Evolutionary conservation across 2,113 vertebrate species (phyloP).

Genomic region (Pao palembangensis): DNA sequence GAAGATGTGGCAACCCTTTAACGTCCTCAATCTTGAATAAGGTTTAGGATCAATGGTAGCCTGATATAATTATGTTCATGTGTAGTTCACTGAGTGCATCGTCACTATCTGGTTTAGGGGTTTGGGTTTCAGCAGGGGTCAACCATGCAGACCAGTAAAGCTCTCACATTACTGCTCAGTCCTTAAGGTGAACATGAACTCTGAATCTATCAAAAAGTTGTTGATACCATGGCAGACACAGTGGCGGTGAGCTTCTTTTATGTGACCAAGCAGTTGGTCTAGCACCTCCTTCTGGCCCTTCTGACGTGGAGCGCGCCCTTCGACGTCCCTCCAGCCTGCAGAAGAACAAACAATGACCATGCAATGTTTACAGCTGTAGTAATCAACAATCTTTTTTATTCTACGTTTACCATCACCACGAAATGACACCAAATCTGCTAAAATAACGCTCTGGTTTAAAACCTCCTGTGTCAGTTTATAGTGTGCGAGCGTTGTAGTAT

Average conservation of each 20-base stretch:
- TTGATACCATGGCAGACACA: conserved; percentile 84
- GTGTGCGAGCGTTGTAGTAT: background rate
- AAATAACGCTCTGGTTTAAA: background rate
- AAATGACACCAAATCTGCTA: background rate
- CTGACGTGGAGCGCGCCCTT: conserved; percentile 74
- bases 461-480: background rate
- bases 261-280: conserved; percentile 82
- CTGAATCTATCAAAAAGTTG: conserved; percentile 22
- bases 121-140: conserved; percentile 20
- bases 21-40: no score
- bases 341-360: background rate
- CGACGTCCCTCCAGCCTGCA: conserved; percentile 85
- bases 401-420: no score
- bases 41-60: no score
- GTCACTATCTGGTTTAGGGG: background rate
- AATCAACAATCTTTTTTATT: background rate
- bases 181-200: conserved; percentile 12
- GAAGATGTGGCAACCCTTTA: conserved; percentile 14
- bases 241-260: conserved; percentile 84
- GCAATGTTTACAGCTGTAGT: background rate
- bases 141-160: conserved; percentile 8
- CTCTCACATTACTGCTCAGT: conserved; percentile 11
- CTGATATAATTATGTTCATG: conserved; percentile 4
- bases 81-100: conserved; percentile 19
- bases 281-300: conserved; percentile 81